Conservation (phyloP, 2,888 invertebrate species). For the Zele albiditarsus region DNA sequence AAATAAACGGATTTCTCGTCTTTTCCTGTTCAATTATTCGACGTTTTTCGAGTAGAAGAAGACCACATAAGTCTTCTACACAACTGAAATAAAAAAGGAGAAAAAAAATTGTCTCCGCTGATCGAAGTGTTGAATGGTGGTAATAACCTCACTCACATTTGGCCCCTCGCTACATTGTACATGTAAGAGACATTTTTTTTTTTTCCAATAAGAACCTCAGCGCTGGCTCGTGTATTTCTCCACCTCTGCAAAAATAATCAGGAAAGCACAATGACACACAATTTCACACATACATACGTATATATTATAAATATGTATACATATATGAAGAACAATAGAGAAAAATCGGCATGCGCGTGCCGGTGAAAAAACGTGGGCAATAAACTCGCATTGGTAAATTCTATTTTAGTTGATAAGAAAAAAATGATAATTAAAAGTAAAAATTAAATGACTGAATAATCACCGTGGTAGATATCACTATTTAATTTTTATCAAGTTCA, state of each 20-base stretch:
- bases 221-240: conserved; percentile 12
- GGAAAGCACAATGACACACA: conserved; percentile 32
- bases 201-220: conserved; percentile 17
- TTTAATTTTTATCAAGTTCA: neutral
- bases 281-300: neutral
- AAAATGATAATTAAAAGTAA: neutral
- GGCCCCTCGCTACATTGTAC: conserved; percentile 15
- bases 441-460: neutral
- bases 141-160: conserved; percentile 18
- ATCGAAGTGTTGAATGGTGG: neutral
- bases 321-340: conserved; percentile 13
- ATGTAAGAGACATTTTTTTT: conserved; percentile 1
- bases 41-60: neutral
- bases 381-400: conserved; percentile 25
- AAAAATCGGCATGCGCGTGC: conserved; percentile 34
- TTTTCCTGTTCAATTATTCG: neutral
- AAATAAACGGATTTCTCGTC: neutral
- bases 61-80: neutral
- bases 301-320: neutral
- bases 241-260: conserved; percentile 20
- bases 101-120: neutral
- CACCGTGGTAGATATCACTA: neutral
- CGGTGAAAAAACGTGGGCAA: conserved; percentile 31
- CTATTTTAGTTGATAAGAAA: neutral
- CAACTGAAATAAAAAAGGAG: neutral